Conservation (phyloP, 1,140 invertebrate species). For the Gryon sp. region DNA sequence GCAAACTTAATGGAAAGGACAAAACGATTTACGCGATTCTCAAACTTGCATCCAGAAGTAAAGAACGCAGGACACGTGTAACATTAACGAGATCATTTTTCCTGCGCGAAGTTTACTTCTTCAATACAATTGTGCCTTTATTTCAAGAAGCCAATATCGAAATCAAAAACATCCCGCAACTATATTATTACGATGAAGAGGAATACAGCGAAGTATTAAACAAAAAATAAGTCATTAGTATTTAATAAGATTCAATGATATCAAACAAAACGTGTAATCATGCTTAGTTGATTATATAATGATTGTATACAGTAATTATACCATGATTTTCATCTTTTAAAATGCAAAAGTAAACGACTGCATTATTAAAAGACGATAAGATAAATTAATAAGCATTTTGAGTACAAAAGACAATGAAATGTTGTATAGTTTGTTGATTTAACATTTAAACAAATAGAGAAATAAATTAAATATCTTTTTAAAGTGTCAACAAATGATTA, state of each 20-base stretch:
- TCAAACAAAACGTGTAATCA: too few relatives aligned
- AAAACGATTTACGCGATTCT: constrained; percentile 41
- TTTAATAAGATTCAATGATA: background rate
- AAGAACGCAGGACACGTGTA: background rate
- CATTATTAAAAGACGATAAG: too few relatives aligned
- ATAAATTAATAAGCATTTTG: too few relatives aligned
- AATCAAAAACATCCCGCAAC: constrained; percentile 14
- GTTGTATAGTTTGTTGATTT: too few relatives aligned
- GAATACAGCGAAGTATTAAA: constrained; percentile 54
- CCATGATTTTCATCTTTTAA: too few relatives aligned
- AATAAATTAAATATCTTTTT: too few relatives aligned
- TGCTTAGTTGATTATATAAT: too few relatives aligned
- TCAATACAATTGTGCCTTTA: constrained; percentile 26
- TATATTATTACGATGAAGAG: constrained; percentile 16
- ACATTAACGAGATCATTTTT: constrained; percentile 36
- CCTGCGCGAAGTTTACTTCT: constrained; percentile 55
- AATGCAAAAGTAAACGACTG: too few relatives aligned
- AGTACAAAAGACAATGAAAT: too few relatives aligned
- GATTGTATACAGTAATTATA: too few relatives aligned
- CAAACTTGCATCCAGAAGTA: constrained; percentile 31
- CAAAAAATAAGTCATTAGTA: background rate
- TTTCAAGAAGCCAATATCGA: constrained; percentile 36
- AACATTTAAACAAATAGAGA: too few relatives aligned
- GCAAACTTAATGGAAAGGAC: constrained; percentile 21
- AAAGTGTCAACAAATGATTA: too few relatives aligned